Evolutionary conservation across 2,113 vertebrate genomes (phyloP).

Genomic region (Dunckerocampus dactyliophorus): DNA sequence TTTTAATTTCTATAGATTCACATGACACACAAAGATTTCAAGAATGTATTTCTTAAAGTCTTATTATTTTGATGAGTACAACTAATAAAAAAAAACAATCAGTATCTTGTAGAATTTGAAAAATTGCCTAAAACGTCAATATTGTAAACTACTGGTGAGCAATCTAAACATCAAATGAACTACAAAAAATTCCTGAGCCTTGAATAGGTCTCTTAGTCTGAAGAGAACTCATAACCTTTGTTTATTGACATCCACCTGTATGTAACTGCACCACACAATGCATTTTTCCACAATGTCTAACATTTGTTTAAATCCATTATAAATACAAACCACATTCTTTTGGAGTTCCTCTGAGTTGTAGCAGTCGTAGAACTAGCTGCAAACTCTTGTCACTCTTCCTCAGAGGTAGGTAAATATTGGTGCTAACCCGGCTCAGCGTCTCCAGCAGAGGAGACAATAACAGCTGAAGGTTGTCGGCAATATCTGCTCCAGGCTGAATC

Average conservation of each 20-base stretch:
- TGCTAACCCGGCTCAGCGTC: slow-evolving; percentile 80
- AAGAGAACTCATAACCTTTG: too few relatives aligned
- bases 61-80: too few relatives aligned
- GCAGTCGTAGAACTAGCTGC: slow-evolving; percentile 81
- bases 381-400: slow-evolving; percentile 86
- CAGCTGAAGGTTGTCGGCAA: slow-evolving; percentile 66
- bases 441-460: slow-evolving; percentile 85
- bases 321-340: slow-evolving; percentile 44
- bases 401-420: slow-evolving; percentile 84
- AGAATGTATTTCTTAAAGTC: too few relatives aligned
- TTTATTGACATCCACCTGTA: background rate
- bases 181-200: too few relatives aligned
- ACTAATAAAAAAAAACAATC: too few relatives aligned
- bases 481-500: slow-evolving; percentile 32
- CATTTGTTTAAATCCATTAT: slow-evolving; percentile 5
- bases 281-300: background rate
- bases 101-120: too few relatives aligned
- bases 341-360: slow-evolving; percentile 64
- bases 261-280: background rate
- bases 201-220: too few relatives aligned
- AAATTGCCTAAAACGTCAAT: too few relatives aligned
- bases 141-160: too few relatives aligned
- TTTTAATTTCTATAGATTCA: too few relatives aligned
- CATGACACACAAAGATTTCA: too few relatives aligned
- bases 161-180: too few relatives aligned